Evolutionary conservation across 2,888 invertebrate species (phyloP), one percentile per base, ranked within the genome.

Genomic region (Apodemia mormo): DNA sequence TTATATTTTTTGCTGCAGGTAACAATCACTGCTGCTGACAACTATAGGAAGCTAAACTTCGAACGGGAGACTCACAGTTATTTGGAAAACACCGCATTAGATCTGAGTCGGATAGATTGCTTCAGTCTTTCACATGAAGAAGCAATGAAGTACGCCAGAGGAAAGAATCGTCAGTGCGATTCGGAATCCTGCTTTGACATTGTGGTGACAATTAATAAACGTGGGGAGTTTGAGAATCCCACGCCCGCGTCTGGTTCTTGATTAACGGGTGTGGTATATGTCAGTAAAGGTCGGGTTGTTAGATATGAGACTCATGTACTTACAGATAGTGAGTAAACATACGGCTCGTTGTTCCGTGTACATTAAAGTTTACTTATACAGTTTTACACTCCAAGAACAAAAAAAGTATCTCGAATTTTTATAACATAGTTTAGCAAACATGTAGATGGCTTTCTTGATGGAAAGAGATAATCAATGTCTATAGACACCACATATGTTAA

Each of bases 91-190:
- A 78, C 84, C 0, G 78, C 86, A 8, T 88, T 40, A 40, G 9
- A 85, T 77, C 80, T 86, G 66, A 84, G 82, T 71, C 84, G 88
- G 0, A 87, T 89, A 76, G 92, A 92, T 76, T 91, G 91, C 79
- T 93, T 92, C 84, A 85, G 88, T 73, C 81, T 93, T 6, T 85
- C 88, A 0, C 79, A 88, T 9, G 90, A 91, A 70, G 90, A 91
- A 76, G 87, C 90, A 1, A 79, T 86, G 64, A 90, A 91, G 82
- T 91, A 87, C 82, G 79, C 89, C 12, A 82, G 89, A 37, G 77
- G 81, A 72, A 87, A 85, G 75, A 87, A 86, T 76, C 81, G 84
- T n/a, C 82, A 85, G 72, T 82, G 83, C 75, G 86, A 88, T 69
- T 78, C 84, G 0, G 89, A 89, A 54, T 85, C 87, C 71, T 84